Conservation (phyloP, 2,113 vertebrate species). For the Nothoprocta perdicaria region DNA sequence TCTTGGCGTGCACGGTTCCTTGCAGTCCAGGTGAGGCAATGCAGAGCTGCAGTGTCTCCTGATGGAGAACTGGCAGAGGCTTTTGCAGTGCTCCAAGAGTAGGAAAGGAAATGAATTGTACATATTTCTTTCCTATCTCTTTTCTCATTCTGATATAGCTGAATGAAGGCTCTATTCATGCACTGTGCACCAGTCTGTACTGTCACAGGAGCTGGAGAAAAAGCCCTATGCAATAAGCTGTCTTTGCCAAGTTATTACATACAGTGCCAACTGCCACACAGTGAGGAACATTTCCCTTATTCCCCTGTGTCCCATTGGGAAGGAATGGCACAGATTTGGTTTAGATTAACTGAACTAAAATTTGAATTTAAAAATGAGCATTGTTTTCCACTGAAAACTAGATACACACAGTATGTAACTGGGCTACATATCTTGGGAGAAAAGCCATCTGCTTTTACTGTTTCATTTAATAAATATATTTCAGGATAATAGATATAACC, state of each 20-base stretch:
- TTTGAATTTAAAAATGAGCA: not conserved
- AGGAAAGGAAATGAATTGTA: not conserved
- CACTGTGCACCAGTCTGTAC: fast-evolving
- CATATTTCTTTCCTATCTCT: not conserved
- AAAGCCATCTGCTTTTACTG: not conserved
- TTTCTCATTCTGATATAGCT: not conserved
- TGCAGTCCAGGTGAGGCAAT: not conserved
- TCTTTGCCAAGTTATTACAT: not conserved
- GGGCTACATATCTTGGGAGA: not conserved
- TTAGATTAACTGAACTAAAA: not conserved
- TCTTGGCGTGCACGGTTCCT: not conserved
- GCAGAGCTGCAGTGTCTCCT: not conserved
- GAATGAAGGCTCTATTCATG: not conserved
- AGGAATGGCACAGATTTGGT: not conserved
- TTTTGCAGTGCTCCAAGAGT: not conserved
- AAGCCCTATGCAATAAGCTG: not conserved
- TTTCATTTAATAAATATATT: not conserved
- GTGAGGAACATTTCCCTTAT: not conserved
- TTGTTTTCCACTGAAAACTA: not conserved
- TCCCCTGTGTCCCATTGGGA: not conserved
- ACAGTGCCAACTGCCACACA: not conserved
- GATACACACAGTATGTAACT: not conserved
- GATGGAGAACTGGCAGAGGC: not conserved
- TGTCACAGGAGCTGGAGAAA: not conserved
- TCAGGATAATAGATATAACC: not conserved